Evolutionary conservation across 2,888 invertebrate species (phyloP).

Genomic region (Teinopalpus imperialis): DNA sequence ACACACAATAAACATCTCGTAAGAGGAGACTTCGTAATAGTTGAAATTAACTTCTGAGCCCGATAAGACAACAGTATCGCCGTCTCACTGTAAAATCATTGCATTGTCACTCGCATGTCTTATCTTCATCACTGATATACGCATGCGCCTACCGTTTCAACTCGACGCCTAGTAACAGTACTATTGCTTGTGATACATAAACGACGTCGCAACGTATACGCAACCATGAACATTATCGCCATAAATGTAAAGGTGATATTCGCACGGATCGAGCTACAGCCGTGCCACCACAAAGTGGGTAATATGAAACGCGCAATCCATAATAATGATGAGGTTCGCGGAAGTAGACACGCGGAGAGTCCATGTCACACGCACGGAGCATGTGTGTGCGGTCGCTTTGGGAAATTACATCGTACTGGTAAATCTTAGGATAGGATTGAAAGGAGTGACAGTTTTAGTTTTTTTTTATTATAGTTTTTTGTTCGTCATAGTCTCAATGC

Average conservation of each 20-base stretch:
- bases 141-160: slow-evolving; percentile 15
- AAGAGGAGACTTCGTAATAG: too few species aligned
- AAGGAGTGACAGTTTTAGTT: too few species aligned
- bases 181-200: slow-evolving; percentile 9
- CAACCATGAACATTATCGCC: slow-evolving; percentile 11
- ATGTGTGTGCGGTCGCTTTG: slow-evolving; percentile 22
- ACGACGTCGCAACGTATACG: slow-evolving; percentile 9
- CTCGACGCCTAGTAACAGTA: slow-evolving; percentile 26
- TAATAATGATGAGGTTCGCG: slow-evolving; percentile 57
- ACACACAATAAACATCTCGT: too few species aligned
- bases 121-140: slow-evolving; percentile 27
- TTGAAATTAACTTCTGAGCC: slow-evolving; percentile 9
- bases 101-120: slow-evolving; percentile 20
- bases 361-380: slow-evolving; percentile 38
- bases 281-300: slow-evolving; percentile 38
- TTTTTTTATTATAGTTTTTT: too few species aligned
- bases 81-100: slow-evolving; percentile 21
- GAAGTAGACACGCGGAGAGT: slow-evolving; percentile 48
- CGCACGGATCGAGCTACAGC: slow-evolving; percentile 13
- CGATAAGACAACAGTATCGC: slow-evolving; percentile 21
- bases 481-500: too few species aligned
- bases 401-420: slow-evolving; percentile 12
- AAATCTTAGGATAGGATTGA: too few species aligned
- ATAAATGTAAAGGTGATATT: slow-evolving; percentile 19
- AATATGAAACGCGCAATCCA: slow-evolving; percentile 50